Percentiles rank a stretch among this genome's conserved stretches.
These are phyloP conservation scores for Crotophaga sulcirostris DNA, from an alignment of 2,113 vertebrate genomes.

Conservation along the genomic window DNA sequence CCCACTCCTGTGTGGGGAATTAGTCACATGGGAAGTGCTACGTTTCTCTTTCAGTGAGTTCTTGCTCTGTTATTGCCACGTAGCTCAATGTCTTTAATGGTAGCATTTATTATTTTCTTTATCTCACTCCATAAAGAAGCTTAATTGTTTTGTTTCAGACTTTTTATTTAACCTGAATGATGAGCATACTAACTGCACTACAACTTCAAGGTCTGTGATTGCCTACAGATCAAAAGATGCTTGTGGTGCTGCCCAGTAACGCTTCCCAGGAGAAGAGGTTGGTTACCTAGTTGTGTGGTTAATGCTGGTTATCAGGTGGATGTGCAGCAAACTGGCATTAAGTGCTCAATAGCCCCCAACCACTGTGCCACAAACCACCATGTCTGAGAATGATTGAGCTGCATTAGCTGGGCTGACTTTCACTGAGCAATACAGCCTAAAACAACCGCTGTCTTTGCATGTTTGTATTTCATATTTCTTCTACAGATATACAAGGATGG, in stretches of 20 bases:
- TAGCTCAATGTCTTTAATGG: not conserved
- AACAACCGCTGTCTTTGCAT: not conserved
- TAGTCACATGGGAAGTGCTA: not conserved
- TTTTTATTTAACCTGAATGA: not conserved
- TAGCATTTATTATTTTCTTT: not conserved
- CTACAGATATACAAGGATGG: not conserved
- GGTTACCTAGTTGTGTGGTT: not conserved
- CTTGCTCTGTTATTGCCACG: not conserved
- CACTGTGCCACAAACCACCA: not conserved
- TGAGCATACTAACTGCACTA: not conserved
- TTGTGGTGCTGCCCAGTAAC: accelerated
- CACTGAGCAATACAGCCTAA: not conserved
- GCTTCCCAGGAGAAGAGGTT: not conserved
- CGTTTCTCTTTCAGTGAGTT: not conserved
- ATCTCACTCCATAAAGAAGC: not conserved
- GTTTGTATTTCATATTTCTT: not conserved
- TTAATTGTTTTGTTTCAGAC: constrained; percentile 15
- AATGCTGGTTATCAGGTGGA: not conserved
- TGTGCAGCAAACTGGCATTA: not conserved
- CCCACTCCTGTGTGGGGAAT: not conserved
- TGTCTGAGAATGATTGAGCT: not conserved
- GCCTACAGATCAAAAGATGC: not conserved
- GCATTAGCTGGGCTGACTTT: not conserved
- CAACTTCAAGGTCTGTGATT: not conserved
- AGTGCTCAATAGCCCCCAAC: not conserved